These are phyloP conservation scores for Xestia c-nigrum DNA, from an alignment of 2,888 invertebrate genomes.

Conservation along the genomic window DNA sequence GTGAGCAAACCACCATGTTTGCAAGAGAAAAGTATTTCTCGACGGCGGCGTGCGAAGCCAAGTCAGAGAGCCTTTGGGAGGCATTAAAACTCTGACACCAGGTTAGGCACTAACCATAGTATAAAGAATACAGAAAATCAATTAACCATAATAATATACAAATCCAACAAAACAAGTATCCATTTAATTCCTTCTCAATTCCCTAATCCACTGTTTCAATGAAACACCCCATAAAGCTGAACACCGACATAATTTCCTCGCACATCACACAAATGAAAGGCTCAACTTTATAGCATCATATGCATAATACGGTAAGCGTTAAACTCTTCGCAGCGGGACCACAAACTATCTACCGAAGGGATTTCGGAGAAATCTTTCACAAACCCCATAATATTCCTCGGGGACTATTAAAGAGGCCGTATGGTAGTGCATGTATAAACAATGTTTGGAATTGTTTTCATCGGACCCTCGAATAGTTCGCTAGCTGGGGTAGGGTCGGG, in stretches of 20 bases:
- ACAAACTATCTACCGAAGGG: conserved; percentile 63
- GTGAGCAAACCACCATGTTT: no score
- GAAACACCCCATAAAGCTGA: conserved; percentile 52
- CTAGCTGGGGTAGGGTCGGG: conserved; percentile 27
- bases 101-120: no score
- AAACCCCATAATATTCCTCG: conserved; percentile 64
- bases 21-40: no score
- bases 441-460: conserved; percentile 66
- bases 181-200: conserved; percentile 22
- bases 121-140: neutral
- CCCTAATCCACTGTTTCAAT: conserved; percentile 57
- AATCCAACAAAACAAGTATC: neutral
- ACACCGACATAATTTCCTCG: conserved; percentile 31
- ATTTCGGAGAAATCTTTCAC: conserved; percentile 64
- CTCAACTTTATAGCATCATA: conserved; percentile 62
- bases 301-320: conserved; percentile 62
- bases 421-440: conserved; percentile 64
- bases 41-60: no score
- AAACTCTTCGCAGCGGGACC: conserved; percentile 53
- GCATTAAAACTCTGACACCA: no score
- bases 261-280: conserved; percentile 63
- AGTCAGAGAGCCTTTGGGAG: no score
- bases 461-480: conserved; percentile 58
- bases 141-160: neutral
- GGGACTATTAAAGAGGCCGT: conserved; percentile 60